Conservation (phyloP, 1,140 invertebrate genomes). For the Meteorus sp. region DNA sequence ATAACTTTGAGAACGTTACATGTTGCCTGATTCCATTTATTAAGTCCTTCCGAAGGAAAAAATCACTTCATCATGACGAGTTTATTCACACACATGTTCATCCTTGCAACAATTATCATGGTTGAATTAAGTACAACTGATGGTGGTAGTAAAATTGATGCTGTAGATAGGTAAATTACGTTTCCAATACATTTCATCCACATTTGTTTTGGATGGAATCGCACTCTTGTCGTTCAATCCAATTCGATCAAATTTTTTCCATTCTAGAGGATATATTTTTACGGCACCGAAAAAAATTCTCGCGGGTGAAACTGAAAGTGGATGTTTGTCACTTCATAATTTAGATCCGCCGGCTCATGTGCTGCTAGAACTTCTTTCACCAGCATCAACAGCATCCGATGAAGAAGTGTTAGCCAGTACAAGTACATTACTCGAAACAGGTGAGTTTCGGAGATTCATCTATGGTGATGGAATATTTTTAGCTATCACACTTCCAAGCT, state of each 20-base stretch:
- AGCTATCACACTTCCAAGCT: too few relatives aligned
- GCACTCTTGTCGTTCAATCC: background rate
- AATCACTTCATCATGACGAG: background rate
- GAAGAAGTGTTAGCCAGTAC: slow-evolving; percentile 44
- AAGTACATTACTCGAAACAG: slow-evolving; percentile 41
- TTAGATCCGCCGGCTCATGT: slow-evolving; percentile 53
- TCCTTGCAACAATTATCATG: background rate
- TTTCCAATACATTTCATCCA: background rate
- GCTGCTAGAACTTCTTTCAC: slow-evolving; percentile 46
- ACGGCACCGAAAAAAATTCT: slow-evolving; percentile 54
- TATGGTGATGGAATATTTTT: too few relatives aligned
- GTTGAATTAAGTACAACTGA: background rate
- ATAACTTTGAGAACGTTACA: too few relatives aligned
- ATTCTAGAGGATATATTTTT: slow-evolving; percentile 55
- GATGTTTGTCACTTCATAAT: slow-evolving; percentile 56
- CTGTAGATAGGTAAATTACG: slow-evolving; percentile 17
- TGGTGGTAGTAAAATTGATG: slow-evolving; percentile 6
- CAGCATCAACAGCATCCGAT: slow-evolving; percentile 30
- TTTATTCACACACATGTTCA: background rate
- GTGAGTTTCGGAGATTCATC: slow-evolving; percentile 40
- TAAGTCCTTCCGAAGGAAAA: background rate
- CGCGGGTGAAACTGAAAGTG: slow-evolving; percentile 50
- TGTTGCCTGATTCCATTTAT: too few relatives aligned
- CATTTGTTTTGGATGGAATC: background rate
- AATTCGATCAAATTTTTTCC: background rate